Evolutionary conservation across 2,888 invertebrate species (phyloP), one percentile per base, ranked within the genome.

Genomic region (Coelinius sp.): DNA sequence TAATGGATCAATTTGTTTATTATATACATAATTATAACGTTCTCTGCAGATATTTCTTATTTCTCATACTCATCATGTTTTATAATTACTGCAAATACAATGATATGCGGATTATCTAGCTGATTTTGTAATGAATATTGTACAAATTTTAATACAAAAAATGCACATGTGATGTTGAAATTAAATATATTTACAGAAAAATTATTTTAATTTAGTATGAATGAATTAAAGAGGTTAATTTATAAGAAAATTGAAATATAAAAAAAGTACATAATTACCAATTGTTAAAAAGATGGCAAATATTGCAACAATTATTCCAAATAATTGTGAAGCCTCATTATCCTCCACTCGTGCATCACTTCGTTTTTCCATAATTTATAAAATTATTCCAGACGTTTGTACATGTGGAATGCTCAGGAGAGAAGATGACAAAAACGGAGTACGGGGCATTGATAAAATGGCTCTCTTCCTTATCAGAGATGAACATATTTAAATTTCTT

Each of bases 261-360:
- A 68, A 31, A 59, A 31, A 63, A 56, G 65, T 71, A 73, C 64
- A 65, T 71, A 69, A 76, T 85, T 87, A 89, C 88, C 84, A 77
- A 88, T 69, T 5, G 88, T 87, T 71, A 88, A 31, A 69, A 88
- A 73, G 59, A 88, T 79, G 2, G 78, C 82, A 66, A 88, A 74
- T 24, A 87, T 76, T n/a, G 87, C 87, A 46, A 80, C 76, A 72
- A 88, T 74, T 69, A 88, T 80, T 73, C 82, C 83, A 76, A 85
- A 72, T 38, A 86, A 76, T 53, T 85, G 82, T 4, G 83, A 79
- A 59, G 83, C 81, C 17, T 73, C 72, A 76, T 76, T 76, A 3
- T 80, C 70, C 56, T 79, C 77, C 7, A 74, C 69, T 17, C 82
- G 52, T 2, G 74, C 72, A 38, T 84, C 80, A 24, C 79, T 74